Conservation (phyloP, 2,797 vertebrate genomes). For the Hippoglossus hippoglossus region DNA sequence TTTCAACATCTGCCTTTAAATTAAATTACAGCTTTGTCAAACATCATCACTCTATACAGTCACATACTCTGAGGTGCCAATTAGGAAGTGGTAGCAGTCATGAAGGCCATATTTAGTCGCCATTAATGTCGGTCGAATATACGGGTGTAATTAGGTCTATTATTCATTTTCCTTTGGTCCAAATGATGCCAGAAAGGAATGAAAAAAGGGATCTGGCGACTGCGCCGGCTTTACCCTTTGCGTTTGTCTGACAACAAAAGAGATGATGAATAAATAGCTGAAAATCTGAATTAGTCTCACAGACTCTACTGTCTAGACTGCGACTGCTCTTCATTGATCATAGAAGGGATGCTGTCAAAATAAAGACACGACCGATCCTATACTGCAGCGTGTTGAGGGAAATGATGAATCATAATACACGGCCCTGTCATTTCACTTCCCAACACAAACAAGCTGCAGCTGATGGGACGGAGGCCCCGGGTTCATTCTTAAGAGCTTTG, state of each 20-base stretch:
- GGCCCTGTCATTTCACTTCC: slow-evolving; percentile 5
- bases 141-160: slow-evolving; percentile 4
- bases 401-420: slow-evolving; percentile 26
- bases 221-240: not conserved
- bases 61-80: slow-evolving; percentile 5
- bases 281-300: slow-evolving; percentile 17
- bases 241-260: slow-evolving; percentile 7
- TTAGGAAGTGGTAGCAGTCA: slow-evolving; percentile 3
- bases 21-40: slow-evolving; percentile 19
- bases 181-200: slow-evolving; percentile 16
- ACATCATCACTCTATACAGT: slow-evolving; percentile 2
- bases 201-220: slow-evolving; percentile 17
- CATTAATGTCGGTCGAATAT: slow-evolving; percentile 13
- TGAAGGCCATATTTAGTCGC: slow-evolving; percentile 10
- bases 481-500: not conserved
- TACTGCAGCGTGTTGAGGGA: slow-evolving; percentile 21
- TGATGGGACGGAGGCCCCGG: not conserved
- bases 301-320: not conserved
- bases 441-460: slow-evolving; percentile 19
- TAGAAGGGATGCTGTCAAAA: slow-evolving; percentile 8
- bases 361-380: not conserved
- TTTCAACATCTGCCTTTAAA: slow-evolving; percentile 18
- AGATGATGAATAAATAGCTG: slow-evolving; percentile 19
- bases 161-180: slow-evolving; percentile 10
- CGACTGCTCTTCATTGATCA: slow-evolving; percentile 17